phyloP scores from a whole-genome alignment of 2,888 invertebrate genomes.

The Chalcis sispes region DNA sequence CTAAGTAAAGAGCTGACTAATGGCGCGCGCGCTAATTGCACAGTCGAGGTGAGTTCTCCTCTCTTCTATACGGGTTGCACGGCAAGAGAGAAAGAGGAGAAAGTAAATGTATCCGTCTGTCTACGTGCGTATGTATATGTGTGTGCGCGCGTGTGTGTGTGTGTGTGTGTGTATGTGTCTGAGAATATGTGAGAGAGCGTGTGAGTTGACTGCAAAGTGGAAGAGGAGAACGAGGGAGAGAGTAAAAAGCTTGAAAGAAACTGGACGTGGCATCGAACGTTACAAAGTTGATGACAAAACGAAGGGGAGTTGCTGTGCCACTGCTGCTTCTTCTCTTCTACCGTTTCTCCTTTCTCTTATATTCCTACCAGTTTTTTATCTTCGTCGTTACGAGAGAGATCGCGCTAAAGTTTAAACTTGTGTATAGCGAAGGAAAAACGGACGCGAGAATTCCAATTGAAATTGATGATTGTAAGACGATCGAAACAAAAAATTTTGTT shows the following conservation, averaged over 20 bases:
- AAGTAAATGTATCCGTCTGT: background rate
- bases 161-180: background rate
- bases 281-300: conserved; percentile 43
- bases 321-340: no score
- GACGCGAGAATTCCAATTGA: no score
- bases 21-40: conserved; percentile 73
- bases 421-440: no score
- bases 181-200: no score
- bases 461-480: no score
- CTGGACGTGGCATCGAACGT: conserved; percentile 1
- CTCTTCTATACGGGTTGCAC: no score
- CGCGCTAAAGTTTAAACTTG: no score
- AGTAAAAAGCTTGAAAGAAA: conserved; percentile 25
- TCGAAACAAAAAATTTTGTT: no score
- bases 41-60: conserved; percentile 53
- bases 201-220: conserved; percentile 9
- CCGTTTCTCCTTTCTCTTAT: no score
- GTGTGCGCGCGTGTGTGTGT: background rate
- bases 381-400: no score
- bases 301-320: no score
- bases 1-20: conserved; percentile 69
- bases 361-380: no score
- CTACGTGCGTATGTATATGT: background rate
- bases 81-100: background rate
- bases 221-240: conserved; percentile 25